Evolutionary conservation across 2,797 vertebrate genomes (phyloP), one percentile per base, ranked within the genome.

Genomic region (Sebastolobus altivelis): DNA sequence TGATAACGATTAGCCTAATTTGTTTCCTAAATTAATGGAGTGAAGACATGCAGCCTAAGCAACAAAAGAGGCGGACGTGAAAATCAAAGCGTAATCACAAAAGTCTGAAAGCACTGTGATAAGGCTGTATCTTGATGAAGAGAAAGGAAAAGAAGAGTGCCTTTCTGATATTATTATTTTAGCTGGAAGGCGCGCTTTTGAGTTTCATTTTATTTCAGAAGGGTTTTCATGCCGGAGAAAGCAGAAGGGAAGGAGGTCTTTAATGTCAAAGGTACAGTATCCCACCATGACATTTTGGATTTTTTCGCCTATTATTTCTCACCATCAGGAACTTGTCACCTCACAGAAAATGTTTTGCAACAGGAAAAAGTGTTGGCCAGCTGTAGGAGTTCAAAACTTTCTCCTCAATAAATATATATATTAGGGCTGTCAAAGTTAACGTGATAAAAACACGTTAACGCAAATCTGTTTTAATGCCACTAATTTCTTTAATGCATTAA

Each of bases 1-100:
- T 66, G 75, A 90, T 86, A 84, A 84, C 6, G 49, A 92, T 69
- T 65, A 86, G 60, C 37, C 63, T 88, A 83, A 88, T 92, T 87
- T 88, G 77, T 87, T 87, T 86, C 71, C 58, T 35, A 71, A 78
- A 85, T 80, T 54, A 83, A 85, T 72, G 62, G 35, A 72, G 54
- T 27, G 37, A 66, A 76, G 75, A 81, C 68, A 71, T 82, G 69
- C 81, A 78, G 68, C 29, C 71, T 83, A 59, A 87, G 85, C 86
- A 85, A 72, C 73, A 77, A 88, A 71, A 83, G 77, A 85, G 71
- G 61, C 7, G 0, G 65, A 85, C 2, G 12, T 76, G 38, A 69
- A 84, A 75, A 70, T 62, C 60, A 76, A 77, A 78, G 65, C 52
- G 54, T 72, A 81, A 75, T 88, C 77, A 37, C 71, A 69, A 79